A percentile compares a stretch with the other conserved stretches of the same genome.
phyloP scores from a whole-genome alignment of 2,797 vertebrate species.

The Sebastes goodei region DNA sequence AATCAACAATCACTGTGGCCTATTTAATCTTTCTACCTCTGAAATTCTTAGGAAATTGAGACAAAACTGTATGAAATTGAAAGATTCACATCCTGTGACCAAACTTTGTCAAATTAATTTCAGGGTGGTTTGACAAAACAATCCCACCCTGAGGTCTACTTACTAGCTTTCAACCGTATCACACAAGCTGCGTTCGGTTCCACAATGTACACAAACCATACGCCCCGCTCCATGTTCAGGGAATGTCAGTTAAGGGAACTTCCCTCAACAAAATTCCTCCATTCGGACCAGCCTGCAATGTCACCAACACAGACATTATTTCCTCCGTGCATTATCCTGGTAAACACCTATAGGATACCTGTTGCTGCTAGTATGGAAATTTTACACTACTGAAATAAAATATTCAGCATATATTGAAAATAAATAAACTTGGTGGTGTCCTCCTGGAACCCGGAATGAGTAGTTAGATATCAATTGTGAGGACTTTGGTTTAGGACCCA shows the following conservation, averaged over 20 bases:
- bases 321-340: too few relatives aligned
- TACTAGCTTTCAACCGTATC: neutral
- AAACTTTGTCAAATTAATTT: neutral
- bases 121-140: neutral
- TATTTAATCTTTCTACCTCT: neutral
- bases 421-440: too few relatives aligned
- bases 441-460: too few relatives aligned
- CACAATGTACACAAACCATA: neutral
- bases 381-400: too few relatives aligned
- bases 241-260: neutral
- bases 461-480: too few relatives aligned
- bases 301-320: neutral
- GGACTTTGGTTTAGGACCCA: too few relatives aligned
- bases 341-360: too few relatives aligned
- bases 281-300: neutral
- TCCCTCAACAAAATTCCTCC: neutral
- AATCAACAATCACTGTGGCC: neutral
- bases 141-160: neutral
- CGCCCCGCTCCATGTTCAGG: neutral
- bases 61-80: neutral
- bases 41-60: neutral
- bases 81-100: neutral
- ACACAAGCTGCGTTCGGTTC: neutral
- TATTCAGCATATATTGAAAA: too few relatives aligned
- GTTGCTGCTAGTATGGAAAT: too few relatives aligned